Evolutionary conservation across 2,888 invertebrate genomes (phyloP).

Genomic region (Ypsolopha scabrella): DNA sequence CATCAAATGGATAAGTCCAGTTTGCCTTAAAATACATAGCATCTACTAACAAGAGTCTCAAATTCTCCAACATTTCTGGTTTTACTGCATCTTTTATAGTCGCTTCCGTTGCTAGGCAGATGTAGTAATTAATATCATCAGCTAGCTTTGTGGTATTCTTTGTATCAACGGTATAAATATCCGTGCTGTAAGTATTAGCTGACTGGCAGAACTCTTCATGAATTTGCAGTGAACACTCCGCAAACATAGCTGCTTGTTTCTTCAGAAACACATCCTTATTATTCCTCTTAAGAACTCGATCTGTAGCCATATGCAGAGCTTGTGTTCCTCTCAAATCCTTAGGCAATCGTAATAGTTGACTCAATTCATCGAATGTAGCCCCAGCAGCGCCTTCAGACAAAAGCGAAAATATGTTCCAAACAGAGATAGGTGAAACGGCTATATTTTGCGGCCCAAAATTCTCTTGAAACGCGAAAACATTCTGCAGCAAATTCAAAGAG

Average conservation of each 20-base stretch:
- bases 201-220: slow-evolving; percentile 24
- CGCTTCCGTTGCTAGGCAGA: slow-evolving; percentile 75
- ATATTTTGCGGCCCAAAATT: slow-evolving; percentile 57
- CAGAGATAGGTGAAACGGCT: slow-evolving; percentile 74
- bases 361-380: slow-evolving; percentile 63
- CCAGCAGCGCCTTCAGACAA: slow-evolving; percentile 71
- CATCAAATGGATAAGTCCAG: slow-evolving; percentile 77
- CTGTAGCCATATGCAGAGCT: slow-evolving; percentile 27
- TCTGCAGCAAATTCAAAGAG: slow-evolving; percentile 42
- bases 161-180: slow-evolving; percentile 69
- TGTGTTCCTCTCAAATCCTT: slow-evolving; percentile 18
- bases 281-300: slow-evolving; percentile 36
- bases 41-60: slow-evolving; percentile 73
- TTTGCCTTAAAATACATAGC: slow-evolving; percentile 79
- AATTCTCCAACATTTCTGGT: slow-evolving; percentile 42
- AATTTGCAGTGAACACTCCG: slow-evolving; percentile 23
- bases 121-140: slow-evolving; percentile 74
- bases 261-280: slow-evolving; percentile 40
- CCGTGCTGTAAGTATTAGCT: slow-evolving; percentile 56
- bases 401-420: slow-evolving; percentile 74
- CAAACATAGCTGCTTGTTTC: slow-evolving; percentile 44
- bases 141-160: slow-evolving; percentile 58
- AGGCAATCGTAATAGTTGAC: slow-evolving; percentile 32
- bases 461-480: slow-evolving; percentile 45
- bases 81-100: slow-evolving; percentile 75